Conservation (phyloP, 2,113 vertebrate genomes). For the Patagioenas fasciata region DNA sequence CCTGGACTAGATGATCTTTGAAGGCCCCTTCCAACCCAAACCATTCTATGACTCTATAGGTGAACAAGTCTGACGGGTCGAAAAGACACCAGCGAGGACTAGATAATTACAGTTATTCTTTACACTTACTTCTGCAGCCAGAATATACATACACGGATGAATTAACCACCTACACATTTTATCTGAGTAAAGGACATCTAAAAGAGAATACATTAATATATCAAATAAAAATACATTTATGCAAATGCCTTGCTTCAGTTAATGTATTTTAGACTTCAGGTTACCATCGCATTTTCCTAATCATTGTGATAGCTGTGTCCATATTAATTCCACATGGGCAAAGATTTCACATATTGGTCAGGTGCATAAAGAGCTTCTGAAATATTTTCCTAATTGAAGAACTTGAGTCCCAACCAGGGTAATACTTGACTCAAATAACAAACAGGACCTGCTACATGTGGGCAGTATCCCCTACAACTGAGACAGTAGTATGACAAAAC, state of each 20-base stretch:
- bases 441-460: background rate
- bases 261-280: rapidly evolving
- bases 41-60: background rate
- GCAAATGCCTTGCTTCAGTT: background rate
- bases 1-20: background rate
- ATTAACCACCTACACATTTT: background rate
- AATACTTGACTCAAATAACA: background rate
- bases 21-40: background rate
- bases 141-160: background rate
- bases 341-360: background rate
- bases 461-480: background rate
- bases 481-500: background rate
- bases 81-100: background rate
- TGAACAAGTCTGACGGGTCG: background rate
- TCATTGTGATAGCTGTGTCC: background rate
- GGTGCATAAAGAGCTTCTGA: background rate
- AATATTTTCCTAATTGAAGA: background rate
- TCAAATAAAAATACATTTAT: background rate
- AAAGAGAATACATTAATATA: background rate
- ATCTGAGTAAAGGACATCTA: background rate
- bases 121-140: background rate
- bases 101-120: background rate
- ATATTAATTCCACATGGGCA: background rate
- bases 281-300: background rate
- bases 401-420: background rate